Conservation (phyloP, 2,888 invertebrate species). For the Acanthosepion esculentum region DNA sequence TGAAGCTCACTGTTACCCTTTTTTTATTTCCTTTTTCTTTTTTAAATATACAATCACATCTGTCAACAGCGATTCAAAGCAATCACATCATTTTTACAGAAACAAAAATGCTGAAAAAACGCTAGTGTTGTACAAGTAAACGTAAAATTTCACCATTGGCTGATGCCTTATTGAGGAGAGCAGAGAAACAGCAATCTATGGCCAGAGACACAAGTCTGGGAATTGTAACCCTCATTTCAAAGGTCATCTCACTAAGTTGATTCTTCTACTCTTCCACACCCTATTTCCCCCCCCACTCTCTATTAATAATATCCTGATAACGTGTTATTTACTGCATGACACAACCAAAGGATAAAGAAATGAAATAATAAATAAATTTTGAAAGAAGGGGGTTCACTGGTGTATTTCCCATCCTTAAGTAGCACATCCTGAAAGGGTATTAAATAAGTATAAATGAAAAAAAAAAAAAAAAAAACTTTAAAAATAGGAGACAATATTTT, state of each 20-base stretch:
- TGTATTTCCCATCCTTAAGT: conserved; percentile 16
- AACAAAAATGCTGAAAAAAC: not conserved
- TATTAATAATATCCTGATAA: conserved; percentile 9
- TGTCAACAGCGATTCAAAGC: not conserved
- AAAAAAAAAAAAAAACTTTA: not conserved
- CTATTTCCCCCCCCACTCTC: not conserved
- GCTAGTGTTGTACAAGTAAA: not conserved
- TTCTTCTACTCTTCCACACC: not conserved
- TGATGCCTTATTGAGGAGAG: not conserved
- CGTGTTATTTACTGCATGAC: not conserved
- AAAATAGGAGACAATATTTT: not conserved
- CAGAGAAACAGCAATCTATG: not conserved
- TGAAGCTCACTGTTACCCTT: no score
- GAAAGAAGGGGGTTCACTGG: not conserved
- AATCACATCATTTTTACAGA: not conserved
- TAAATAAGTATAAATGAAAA: not conserved
- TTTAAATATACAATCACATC: no score
- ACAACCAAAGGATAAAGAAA: not conserved
- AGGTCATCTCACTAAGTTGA: not conserved
- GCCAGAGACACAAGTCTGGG: conserved; percentile 6
- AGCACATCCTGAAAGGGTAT: conserved; percentile 20
- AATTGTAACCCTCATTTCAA: not conserved
- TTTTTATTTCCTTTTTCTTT: no score
- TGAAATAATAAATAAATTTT: no score
- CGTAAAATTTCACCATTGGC: not conserved